Evolutionary conservation across 1,140 invertebrate genomes (phyloP).

Genomic region (Sipha flava): DNA sequence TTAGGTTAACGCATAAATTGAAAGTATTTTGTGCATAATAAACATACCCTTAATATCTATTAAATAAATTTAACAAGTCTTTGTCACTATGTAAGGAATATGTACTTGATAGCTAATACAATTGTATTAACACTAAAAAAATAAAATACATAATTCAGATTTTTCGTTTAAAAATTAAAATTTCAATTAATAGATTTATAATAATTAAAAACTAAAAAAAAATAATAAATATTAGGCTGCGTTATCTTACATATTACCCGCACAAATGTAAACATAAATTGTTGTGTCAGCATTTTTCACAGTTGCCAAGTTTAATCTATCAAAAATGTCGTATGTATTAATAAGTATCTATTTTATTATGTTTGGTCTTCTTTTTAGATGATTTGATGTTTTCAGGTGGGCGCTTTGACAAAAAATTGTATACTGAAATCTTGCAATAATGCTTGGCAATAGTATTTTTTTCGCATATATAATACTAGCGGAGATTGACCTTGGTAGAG

Average conservation of each 20-base stretch:
- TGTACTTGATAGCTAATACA: too few species aligned
- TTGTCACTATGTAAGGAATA: too few species aligned
- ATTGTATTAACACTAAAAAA: too few species aligned
- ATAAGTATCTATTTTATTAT: constrained; percentile 7
- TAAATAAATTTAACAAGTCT: not conserved
- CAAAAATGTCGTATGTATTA: constrained; percentile 5
- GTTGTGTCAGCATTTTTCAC: not conserved
- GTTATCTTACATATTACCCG: too few species aligned
- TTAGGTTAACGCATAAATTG: not conserved
- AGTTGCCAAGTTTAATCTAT: not conserved
- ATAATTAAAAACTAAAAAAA: not conserved
- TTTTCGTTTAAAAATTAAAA: not conserved
- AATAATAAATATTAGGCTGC: too few species aligned
- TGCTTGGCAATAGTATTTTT: constrained; percentile 15
- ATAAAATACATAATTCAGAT: too few species aligned
- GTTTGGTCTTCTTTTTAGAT: not conserved
- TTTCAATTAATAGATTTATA: not conserved
- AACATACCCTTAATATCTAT: not conserved
- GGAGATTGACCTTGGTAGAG: not conserved
- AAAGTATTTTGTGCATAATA: not conserved
- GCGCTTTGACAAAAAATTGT: not conserved
- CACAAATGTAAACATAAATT: not conserved
- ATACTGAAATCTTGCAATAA: constrained; percentile 4
- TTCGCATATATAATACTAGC: not conserved
- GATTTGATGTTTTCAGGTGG: not conserved